Percentiles rank a stretch among this genome's conserved stretches.
These are phyloP conservation scores for Perodicticus potto DNA, from an alignment of 2,797 vertebrate species.

Conservation along the genomic window DNA sequence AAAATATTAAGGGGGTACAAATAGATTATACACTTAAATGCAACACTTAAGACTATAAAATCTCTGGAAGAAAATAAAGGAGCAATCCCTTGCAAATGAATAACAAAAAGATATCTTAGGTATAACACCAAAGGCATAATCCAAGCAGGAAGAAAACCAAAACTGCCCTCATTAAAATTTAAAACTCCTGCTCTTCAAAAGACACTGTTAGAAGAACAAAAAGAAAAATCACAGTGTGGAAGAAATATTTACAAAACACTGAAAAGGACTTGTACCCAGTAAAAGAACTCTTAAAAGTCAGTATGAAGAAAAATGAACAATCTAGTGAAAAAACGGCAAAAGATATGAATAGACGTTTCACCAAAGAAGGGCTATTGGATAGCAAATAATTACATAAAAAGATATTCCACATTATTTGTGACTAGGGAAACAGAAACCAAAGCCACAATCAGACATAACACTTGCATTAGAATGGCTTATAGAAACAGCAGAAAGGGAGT, in stretches of 20 bases:
- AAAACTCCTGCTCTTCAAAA: slow-evolving; percentile 9
- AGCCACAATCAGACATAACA: not conserved
- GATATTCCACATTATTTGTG: not conserved
- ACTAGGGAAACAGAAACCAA: not conserved
- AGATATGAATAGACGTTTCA: not conserved
- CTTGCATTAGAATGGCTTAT: not conserved
- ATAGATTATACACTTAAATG: not conserved
- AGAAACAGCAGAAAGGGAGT: too few relatives aligned
- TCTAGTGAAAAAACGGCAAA: not conserved
- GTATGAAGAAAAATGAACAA: not conserved
- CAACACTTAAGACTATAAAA: slow-evolving; percentile 14
- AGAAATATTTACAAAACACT: not conserved
- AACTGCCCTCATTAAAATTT: not conserved
- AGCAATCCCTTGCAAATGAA: not conserved
- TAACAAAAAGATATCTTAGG: slow-evolving; percentile 7
- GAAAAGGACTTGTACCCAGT: not conserved
- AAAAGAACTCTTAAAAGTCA: slow-evolving; percentile 7
- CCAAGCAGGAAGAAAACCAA: not conserved
- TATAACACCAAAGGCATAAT: slow-evolving; percentile 20
- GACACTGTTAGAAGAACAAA: not conserved
- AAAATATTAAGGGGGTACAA: too few relatives aligned
- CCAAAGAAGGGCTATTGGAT: not conserved
- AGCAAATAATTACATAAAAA: not conserved
- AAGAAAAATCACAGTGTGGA: not conserved
- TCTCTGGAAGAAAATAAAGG: not conserved